Conservation (phyloP, 2,797 vertebrate species). For the Melanotaenia nigrans region DNA sequence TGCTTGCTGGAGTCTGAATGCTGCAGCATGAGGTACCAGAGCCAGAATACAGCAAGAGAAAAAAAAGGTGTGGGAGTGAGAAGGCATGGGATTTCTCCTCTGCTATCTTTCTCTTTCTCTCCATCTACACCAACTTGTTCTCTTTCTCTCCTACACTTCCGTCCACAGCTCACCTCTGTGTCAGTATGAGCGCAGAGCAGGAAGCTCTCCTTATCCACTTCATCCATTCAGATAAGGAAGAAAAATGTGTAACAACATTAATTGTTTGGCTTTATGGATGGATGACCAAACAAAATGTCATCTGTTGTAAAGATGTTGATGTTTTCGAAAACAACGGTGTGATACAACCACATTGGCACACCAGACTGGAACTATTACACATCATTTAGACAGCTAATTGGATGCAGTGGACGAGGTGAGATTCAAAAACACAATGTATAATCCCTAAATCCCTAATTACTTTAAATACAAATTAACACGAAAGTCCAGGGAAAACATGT, state of each 20-base stretch:
- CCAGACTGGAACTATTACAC: neutral
- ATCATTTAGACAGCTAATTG: neutral
- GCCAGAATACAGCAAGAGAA: constrained; percentile 75
- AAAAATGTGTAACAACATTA: neutral
- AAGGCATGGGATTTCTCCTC: constrained; percentile 72
- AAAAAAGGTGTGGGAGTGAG: constrained; percentile 83
- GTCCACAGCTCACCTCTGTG: constrained; percentile 58
- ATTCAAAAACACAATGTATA: too few species aligned
- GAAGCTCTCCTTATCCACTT: constrained; percentile 35
- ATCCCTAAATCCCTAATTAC: too few species aligned
- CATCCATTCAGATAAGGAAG: constrained; percentile 1
- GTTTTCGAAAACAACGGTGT: neutral
- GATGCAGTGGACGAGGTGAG: neutral
- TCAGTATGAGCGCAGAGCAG: constrained; percentile 35
- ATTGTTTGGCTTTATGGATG: neutral
- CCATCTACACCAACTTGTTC: constrained; percentile 39
- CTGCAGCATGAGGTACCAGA: constrained; percentile 71
- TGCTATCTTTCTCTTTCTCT: constrained; percentile 49
- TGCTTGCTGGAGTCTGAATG: constrained; percentile 68
- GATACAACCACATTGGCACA: neutral
- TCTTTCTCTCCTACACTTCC: constrained; percentile 67
- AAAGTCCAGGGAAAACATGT: too few species aligned
- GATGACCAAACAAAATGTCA: neutral
- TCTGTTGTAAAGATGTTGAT: neutral
- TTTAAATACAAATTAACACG: too few species aligned